Percentiles rank a stretch among this genome's conserved stretches.
Conservation (phyloP, 37 sponge, comb jelly and placozoan species). For the Dysidea cf. avara region DNA sequence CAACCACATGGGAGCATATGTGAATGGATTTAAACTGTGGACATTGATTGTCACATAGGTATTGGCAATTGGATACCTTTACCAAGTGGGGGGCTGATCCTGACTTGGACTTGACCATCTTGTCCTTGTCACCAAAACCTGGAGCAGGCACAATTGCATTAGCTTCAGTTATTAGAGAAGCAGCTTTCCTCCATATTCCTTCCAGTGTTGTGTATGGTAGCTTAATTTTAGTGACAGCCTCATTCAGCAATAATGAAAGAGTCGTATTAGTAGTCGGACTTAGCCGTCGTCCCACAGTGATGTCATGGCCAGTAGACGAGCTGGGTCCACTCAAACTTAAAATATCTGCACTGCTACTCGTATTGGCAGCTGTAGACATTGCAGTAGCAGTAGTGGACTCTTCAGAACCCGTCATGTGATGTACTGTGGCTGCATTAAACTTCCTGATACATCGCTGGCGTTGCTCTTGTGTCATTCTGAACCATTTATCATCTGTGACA, state of each 20-base stretch:
- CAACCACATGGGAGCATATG: constrained; percentile 37
- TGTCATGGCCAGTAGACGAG: too few relatives aligned
- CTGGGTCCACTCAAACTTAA: too few relatives aligned
- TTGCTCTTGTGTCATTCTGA: too few relatives aligned
- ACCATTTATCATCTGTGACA: constrained; percentile 8
- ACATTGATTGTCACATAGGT: constrained; percentile 21
- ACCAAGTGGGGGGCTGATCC: background rate
- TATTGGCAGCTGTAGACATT: too few relatives aligned
- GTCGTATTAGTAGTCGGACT: too few relatives aligned
- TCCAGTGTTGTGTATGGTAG: constrained; percentile 14
- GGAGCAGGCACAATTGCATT: constrained; percentile 10
- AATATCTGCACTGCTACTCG: too few relatives aligned
- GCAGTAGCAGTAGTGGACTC: too few relatives aligned
- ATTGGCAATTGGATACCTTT: background rate
- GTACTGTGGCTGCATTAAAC: too few relatives aligned
- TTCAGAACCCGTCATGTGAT: too few relatives aligned
- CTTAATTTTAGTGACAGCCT: background rate
- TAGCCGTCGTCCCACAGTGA: too few relatives aligned
- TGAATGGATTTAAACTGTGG: constrained; percentile 1
- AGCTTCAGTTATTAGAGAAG: background rate
- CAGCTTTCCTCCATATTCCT: constrained; percentile 19
- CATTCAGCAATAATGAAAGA: too few relatives aligned
- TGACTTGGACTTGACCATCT: constrained; percentile 16
- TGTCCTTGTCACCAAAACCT: constrained; percentile 13
- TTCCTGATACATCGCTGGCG: too few relatives aligned